Conservation (phyloP, 2,113 vertebrate genomes). For the Shinisaurus crocodilurus region DNA sequence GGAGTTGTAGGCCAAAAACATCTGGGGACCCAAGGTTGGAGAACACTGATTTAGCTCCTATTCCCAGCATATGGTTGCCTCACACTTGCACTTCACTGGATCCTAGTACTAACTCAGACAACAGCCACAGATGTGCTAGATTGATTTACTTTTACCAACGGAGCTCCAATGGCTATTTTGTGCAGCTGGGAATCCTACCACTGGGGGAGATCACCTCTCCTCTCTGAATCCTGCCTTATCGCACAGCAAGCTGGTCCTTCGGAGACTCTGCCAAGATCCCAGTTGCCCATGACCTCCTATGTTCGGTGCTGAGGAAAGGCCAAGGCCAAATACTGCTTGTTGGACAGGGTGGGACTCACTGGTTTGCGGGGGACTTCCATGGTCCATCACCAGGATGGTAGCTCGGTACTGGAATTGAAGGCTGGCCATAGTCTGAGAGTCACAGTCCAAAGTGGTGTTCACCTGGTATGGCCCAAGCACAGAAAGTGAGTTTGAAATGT, state of each 20-base stretch:
- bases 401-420: conserved; percentile 66
- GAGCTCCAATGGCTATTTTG: neutral
- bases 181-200: neutral
- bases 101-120: neutral
- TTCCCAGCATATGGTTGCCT: neutral
- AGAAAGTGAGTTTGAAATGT: neutral
- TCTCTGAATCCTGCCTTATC: neutral
- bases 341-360: conserved; percentile 69
- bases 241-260: neutral
- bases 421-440: conserved; percentile 34
- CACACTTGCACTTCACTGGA: neutral
- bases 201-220: neutral
- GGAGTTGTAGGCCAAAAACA: too few species aligned
- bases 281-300: neutral
- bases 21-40: too few species aligned
- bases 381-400: conserved; percentile 71
- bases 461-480: conserved; percentile 36
- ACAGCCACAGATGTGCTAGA: neutral
- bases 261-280: neutral
- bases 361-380: conserved; percentile 59
- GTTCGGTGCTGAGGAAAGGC: neutral
- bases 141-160: neutral
- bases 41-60: neutral
- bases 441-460: conserved; percentile 69
- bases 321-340: neutral